Base-by-base conservation (phyloP, 2,113 vertebrate genomes). In the Mesocricetus auratus region DNA sequence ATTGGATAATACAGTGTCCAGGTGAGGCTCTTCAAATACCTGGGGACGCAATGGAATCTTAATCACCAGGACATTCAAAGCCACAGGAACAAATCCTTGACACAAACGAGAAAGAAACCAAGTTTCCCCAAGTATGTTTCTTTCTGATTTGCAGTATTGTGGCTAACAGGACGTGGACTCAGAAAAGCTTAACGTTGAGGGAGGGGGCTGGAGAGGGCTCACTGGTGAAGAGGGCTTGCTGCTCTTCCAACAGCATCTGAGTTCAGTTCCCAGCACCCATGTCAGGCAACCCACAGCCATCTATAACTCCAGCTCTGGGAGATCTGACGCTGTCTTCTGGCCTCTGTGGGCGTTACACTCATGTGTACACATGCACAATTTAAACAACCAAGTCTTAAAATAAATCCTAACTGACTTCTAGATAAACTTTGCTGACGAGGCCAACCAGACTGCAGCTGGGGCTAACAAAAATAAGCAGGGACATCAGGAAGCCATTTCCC, bases 91-190 rank as follows among this genome's bases (percentile, higher is more conserved):
- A 77, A 93, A 36, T 4, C 7, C 33, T 53, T 56, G 33, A 16
- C 19, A 68, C 36, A 31, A 60, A 36, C 10, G 33, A 21, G 29
- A 60, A 60, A 53, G 85, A 68, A 39, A 53, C 33, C 12, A 5
- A 47, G 50, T 24, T 10, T n/a, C n/a, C 53, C 71, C 0, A 29
- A 58, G 45, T 50, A 74, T 39, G 69, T 42, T 81, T 90, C 56
- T 36, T 0, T 36, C 0, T 26, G 36, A 47, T 66, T 26, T 66
- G 39, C 22, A n/a, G 1, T 4, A 2, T 58, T 71, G 29, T 26
- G 31, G 42, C 53, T 86, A 17, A 56, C 5, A 21, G 5, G 24
- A 42, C 1, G 1, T 22, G 0, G 1, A 50, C 21, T 75, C 22
- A 26, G n/a, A 58, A 26, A 78, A 86, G 26, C 9, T 47, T 33